Conservation (phyloP, 2,113 vertebrate species). For the Acrocephalus arundinaceus region DNA sequence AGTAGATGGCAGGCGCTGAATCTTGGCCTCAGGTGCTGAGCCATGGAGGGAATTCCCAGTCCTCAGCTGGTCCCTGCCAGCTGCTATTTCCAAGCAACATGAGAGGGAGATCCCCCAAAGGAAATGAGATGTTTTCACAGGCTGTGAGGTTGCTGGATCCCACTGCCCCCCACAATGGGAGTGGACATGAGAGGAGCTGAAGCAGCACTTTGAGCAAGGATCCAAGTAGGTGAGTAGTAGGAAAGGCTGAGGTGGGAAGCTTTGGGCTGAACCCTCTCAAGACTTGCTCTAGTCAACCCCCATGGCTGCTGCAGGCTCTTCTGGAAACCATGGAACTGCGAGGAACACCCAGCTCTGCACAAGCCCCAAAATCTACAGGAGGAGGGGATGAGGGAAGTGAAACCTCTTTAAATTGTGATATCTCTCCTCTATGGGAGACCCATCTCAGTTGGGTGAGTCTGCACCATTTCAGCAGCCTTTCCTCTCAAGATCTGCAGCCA, state of each 20-base stretch:
- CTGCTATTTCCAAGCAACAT: not conserved
- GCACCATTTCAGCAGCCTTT: not conserved
- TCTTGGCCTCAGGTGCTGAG: not conserved
- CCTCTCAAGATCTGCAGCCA: not conserved
- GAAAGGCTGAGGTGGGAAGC: not conserved
- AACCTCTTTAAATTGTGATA: accelerated
- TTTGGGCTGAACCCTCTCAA: not conserved
- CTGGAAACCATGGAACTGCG: not conserved
- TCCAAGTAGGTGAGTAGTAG: not conserved
- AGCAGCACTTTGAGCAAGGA: not conserved
- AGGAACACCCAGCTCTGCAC: not conserved
- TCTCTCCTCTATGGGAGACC: not conserved
- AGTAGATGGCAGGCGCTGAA: not conserved
- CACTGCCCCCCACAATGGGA: not conserved
- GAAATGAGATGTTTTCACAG: not conserved
- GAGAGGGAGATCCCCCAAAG: not conserved
- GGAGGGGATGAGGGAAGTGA: not conserved
- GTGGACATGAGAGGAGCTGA: accelerated
- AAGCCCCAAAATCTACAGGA: not conserved
- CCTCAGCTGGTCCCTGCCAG: not conserved
- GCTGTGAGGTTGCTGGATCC: not conserved
- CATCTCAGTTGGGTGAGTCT: accelerated
- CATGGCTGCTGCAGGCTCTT: not conserved
- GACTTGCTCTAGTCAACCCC: not conserved
- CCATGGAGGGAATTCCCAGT: accelerated